phyloP scores from a whole-genome alignment of 1,140 invertebrate species.

The Pentalonia nigronervosa region DNA sequence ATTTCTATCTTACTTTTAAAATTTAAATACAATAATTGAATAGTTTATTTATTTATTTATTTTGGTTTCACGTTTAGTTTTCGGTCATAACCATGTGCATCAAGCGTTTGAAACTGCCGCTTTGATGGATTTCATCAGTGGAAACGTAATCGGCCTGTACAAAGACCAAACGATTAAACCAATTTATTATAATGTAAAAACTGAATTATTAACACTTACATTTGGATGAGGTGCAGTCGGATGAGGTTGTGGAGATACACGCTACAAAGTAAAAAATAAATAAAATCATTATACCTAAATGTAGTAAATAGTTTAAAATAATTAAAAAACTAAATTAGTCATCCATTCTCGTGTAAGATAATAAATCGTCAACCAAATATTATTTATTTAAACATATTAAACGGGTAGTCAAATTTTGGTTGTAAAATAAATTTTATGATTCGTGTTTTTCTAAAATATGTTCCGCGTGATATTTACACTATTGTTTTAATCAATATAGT shows the following conservation, averaged over 20 bases:
- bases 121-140: conserved; percentile 84
- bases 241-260: conserved; percentile 60
- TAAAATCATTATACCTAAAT: neutral
- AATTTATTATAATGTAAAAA: neutral
- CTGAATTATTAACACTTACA: conserved; percentile 53
- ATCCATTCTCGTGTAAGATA: neutral
- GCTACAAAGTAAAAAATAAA: conserved; percentile 52
- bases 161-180: conserved; percentile 19
- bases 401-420: neutral
- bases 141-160: conserved; percentile 65
- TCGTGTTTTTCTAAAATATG: neutral
- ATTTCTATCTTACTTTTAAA: neutral
- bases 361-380: neutral
- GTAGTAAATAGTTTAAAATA: neutral
- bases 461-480: neutral
- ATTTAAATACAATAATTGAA: conserved; percentile 41
- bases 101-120: conserved; percentile 87
- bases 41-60: neutral
- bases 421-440: neutral
- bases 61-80: conserved; percentile 59
- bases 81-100: conserved; percentile 88
- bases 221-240: conserved; percentile 60
- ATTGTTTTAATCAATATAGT: neutral
- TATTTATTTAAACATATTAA: neutral
- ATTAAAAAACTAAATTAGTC: neutral